These are phyloP conservation scores for Rhynchonycteris naso DNA, from an alignment of 2,797 vertebrate species.

Conservation along the genomic window DNA sequence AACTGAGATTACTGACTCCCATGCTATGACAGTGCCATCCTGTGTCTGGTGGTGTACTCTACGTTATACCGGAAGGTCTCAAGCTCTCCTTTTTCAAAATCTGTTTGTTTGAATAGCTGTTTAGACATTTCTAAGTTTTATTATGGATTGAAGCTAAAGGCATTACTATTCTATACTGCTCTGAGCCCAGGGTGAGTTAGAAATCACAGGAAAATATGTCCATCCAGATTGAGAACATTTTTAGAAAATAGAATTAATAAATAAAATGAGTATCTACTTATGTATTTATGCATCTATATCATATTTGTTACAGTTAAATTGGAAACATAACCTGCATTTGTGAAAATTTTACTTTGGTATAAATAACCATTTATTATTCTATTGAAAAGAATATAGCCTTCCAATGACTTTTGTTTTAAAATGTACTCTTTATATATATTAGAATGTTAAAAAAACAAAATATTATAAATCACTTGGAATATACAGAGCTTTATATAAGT, in stretches of 20 bases:
- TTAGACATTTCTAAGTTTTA: background rate
- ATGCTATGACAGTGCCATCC: background rate
- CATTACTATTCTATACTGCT: background rate
- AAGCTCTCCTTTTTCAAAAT: background rate
- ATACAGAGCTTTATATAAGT: background rate
- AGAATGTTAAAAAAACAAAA: conserved; percentile 14
- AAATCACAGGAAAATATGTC: background rate
- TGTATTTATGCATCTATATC: background rate
- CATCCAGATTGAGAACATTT: background rate
- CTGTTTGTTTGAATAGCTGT: background rate
- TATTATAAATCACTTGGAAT: background rate
- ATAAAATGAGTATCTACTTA: conserved; percentile 10
- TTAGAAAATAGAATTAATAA: background rate
- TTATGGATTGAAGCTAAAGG: background rate
- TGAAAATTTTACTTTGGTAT: conserved; percentile 1
- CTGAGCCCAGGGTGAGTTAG: background rate
- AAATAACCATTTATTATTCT: background rate
- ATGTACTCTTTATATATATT: background rate
- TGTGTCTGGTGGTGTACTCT: background rate
- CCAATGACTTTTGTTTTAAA: conserved; percentile 48
- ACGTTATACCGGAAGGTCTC: background rate
- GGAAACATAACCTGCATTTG: background rate
- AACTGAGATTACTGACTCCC: background rate
- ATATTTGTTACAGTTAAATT: background rate
- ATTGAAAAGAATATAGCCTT: background rate